A percentile compares a stretch with the other conserved stretches of the same genome.
These are phyloP conservation scores for Drosophila jambulina DNA, from an alignment of 1,140 invertebrate species.

Conservation along the genomic window DNA sequence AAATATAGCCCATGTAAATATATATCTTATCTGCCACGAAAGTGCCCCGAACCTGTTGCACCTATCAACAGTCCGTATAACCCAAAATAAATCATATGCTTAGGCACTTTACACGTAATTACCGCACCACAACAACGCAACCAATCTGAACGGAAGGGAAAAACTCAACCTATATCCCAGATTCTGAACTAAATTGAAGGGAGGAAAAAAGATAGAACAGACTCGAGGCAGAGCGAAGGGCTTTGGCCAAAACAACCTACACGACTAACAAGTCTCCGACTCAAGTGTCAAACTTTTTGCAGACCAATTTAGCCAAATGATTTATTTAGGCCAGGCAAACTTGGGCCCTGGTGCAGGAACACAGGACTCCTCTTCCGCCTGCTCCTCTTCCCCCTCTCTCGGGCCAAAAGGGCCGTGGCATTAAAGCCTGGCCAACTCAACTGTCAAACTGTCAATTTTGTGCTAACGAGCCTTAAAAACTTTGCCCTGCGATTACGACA, in stretches of 20 bases:
- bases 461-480: constrained; percentile 83
- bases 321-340: constrained; percentile 75
- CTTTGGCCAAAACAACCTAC: constrained; percentile 50
- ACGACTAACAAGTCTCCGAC: constrained; percentile 77
- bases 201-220: not conserved
- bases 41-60: constrained; percentile 59
- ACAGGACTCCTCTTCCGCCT: constrained; percentile 11
- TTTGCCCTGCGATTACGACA: constrained; percentile 59
- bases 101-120: constrained; percentile 81
- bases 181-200: constrained; percentile 3
- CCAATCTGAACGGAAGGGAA: not conserved
- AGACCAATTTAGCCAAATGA: constrained; percentile 83
- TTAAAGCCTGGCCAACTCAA: constrained; percentile 82
- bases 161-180: constrained; percentile 10
- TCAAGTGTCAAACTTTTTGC: constrained; percentile 82
- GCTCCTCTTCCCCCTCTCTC: constrained; percentile 1
- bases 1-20: constrained; percentile 45
- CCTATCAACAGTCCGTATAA: constrained; percentile 21
- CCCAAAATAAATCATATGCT: constrained; percentile 77
- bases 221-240: not conserved
- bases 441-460: constrained; percentile 84
- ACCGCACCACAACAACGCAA: constrained; percentile 43
- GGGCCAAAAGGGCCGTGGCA: constrained; percentile 67
- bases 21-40: constrained; percentile 37
- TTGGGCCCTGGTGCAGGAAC: constrained; percentile 6